Evolutionary conservation across 2,797 vertebrate species (phyloP).

Genomic region (Myotis daubentonii): DNA sequence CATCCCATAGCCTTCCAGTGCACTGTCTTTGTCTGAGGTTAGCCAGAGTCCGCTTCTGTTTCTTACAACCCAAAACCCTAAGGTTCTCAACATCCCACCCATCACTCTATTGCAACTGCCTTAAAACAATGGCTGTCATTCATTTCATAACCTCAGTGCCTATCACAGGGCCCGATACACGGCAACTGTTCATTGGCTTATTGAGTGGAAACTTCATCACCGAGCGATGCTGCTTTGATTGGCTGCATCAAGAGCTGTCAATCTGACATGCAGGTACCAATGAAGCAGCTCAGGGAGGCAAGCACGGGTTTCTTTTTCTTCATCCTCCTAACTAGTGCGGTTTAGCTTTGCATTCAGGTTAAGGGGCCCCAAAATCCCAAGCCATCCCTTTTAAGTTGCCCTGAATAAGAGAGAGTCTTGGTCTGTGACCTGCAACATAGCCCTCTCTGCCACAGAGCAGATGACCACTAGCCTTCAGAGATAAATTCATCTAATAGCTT

Average conservation of each 20-base stretch:
- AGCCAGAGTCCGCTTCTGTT: background rate
- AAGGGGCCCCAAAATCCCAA: background rate
- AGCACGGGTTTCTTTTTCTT: background rate
- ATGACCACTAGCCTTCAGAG: background rate
- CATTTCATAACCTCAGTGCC: no score
- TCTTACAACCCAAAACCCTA: background rate
- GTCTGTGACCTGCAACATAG: background rate
- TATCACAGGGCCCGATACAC: rapidly evolving
- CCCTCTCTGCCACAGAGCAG: background rate
- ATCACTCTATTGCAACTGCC: rapidly evolving
- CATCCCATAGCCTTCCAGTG: no score
- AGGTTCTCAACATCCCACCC: no score
- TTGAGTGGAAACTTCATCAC: background rate
- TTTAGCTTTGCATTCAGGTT: background rate
- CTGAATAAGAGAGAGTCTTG: background rate
- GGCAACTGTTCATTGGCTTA: background rate
- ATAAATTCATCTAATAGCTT: background rate
- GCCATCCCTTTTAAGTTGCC: background rate
- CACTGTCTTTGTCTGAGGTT: background rate
- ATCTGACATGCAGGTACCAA: rapidly evolving
- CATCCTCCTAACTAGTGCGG: background rate
- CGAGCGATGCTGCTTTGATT: background rate
- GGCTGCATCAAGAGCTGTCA: background rate
- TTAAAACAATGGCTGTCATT: background rate
- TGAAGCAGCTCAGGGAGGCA: background rate